Percentiles rank a stretch among this genome's conserved stretches.
These are phyloP conservation scores for Sandelia bainsii DNA, from an alignment of 2,797 vertebrate genomes.

Conservation along the genomic window DNA sequence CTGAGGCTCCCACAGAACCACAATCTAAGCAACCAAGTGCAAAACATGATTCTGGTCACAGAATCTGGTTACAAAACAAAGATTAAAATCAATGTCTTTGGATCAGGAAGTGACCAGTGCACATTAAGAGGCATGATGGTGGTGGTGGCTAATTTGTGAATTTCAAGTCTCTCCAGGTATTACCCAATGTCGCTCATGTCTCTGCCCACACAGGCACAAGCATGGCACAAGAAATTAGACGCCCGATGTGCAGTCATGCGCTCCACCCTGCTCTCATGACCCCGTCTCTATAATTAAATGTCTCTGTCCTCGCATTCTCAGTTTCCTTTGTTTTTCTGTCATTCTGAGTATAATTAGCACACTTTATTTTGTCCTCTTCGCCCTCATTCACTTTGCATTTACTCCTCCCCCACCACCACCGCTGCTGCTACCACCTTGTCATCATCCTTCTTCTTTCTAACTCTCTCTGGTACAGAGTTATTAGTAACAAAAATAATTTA, in stretches of 20 bases:
- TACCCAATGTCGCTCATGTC: conserved; percentile 20
- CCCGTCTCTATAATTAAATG: conserved; percentile 67
- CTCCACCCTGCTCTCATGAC: conserved; percentile 63
- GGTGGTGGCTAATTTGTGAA: conserved; percentile 46
- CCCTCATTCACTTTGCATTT: conserved; percentile 45
- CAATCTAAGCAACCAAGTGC: conserved; percentile 3
- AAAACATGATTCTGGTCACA: conserved; percentile 20
- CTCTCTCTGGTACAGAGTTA: neutral
- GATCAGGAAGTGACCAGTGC: conserved; percentile 1
- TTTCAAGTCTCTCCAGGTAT: conserved; percentile 50
- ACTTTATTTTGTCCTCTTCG: conserved; percentile 46
- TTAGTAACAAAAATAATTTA: too few species aligned
- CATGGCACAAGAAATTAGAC: conserved; percentile 55
- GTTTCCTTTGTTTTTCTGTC: conserved; percentile 68
- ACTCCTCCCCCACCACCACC: neutral
- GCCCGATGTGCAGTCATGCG: conserved; percentile 55
- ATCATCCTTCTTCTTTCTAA: conserved; percentile 1
- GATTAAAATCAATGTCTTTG: conserved; percentile 36
- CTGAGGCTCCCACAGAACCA: conserved; percentile 1
- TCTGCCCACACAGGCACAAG: conserved; percentile 37
- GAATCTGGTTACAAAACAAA: conserved; percentile 31
- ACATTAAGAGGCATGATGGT: conserved; percentile 8
- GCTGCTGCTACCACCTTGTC: conserved; percentile 8
- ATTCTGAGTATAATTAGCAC: conserved; percentile 73
- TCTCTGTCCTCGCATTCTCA: conserved; percentile 62